These are phyloP conservation scores for Morpho deidamia DNA, from an alignment of 2,888 invertebrate species.

Conservation along the genomic window DNA sequence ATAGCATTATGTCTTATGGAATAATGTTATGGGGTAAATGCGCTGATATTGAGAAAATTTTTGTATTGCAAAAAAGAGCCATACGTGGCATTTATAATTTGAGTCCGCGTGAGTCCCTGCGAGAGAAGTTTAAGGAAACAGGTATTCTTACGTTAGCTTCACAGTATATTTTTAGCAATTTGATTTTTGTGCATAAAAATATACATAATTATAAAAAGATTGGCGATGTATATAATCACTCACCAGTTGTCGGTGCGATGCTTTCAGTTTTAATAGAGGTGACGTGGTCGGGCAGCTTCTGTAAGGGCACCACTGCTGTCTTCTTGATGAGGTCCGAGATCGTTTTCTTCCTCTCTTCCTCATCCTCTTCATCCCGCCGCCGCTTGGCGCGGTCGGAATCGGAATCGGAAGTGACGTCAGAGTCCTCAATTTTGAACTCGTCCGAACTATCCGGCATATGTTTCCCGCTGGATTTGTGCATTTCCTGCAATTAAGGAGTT, in stretches of 20 bases:
- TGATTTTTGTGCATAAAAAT: too few species aligned
- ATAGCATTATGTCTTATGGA: too few species aligned
- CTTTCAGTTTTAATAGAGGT: slow-evolving; percentile 52
- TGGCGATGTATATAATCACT: too few species aligned
- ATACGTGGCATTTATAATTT: too few species aligned
- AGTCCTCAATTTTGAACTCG: slow-evolving; percentile 63
- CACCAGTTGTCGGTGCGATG: slow-evolving; percentile 12
- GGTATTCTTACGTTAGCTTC: too few species aligned
- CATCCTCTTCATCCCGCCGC: slow-evolving; percentile 39
- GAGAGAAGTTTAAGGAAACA: too few species aligned
- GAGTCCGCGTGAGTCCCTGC: too few species aligned
- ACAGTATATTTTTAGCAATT: too few species aligned
- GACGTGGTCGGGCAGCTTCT: slow-evolving; percentile 61
- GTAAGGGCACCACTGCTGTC: slow-evolving; percentile 62
- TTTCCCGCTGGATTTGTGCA: slow-evolving; percentile 74
- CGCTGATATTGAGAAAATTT: too few species aligned
- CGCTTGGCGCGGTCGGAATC: slow-evolving; percentile 41
- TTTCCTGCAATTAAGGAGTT: slow-evolving; percentile 56
- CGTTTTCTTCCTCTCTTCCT: slow-evolving; percentile 36
- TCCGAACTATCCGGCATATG: slow-evolving; percentile 75
- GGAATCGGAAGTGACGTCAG: slow-evolving; percentile 49
- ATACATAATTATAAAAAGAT: too few species aligned
- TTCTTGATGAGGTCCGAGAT: slow-evolving; percentile 51
- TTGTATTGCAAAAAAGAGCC: too few species aligned
- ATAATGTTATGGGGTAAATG: too few species aligned